phyloP scores from a whole-genome alignment of 1,140 invertebrate genomes.

The Brachionus plicatilis region DNA sequence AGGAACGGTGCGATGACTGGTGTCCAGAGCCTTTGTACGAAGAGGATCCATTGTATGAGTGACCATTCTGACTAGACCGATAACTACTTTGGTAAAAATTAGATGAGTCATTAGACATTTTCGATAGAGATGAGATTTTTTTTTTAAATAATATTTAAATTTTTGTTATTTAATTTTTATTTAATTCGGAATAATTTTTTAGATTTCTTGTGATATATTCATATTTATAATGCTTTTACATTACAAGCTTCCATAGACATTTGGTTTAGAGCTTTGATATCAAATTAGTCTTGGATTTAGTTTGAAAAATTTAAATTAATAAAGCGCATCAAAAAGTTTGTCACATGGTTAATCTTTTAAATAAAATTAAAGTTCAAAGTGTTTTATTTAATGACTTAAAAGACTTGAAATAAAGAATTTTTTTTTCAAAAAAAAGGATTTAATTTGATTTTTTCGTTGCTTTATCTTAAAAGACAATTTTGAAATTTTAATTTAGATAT shows the following conservation, averaged over 20 bases:
- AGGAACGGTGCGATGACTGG: neutral
- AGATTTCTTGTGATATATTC: neutral
- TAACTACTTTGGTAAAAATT: neutral
- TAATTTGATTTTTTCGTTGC: no score
- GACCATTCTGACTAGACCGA: neutral
- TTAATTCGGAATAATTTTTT: neutral
- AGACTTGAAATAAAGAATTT: no score
- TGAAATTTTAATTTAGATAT: no score
- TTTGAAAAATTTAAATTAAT: neutral
- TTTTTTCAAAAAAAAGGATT: no score
- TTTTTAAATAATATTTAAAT: neutral
- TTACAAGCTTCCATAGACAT: neutral
- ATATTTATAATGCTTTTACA: neutral
- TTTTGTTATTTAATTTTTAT: neutral
- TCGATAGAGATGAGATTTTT: neutral
- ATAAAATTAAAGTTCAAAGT: no score
- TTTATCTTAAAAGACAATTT: no score
- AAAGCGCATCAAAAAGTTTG: no score
- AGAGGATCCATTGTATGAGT: neutral
- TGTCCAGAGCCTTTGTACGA: neutral
- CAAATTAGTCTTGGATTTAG: neutral
- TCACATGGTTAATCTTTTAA: neutral
- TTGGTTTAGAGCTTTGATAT: neutral
- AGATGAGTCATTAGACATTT: neutral
- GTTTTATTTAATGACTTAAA: no score